A percentile compares a stretch with the other conserved stretches of the same genome.
Conservation (phyloP, 2,888 invertebrate species). For the Nymphalis urticae region DNA sequence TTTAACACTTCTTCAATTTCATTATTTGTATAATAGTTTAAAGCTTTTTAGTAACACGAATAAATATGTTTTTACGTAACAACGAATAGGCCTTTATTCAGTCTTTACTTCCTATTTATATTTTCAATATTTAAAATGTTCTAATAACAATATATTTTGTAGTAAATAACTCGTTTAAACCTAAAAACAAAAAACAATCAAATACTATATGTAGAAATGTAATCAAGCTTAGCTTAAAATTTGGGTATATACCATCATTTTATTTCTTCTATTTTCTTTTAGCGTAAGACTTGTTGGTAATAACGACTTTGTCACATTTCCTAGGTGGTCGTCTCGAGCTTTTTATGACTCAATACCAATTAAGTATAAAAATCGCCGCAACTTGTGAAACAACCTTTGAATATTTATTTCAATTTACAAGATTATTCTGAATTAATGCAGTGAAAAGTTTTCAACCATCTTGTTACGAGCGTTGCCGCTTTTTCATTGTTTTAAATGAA, state of each 20-base stretch:
- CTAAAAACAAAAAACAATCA: neutral
- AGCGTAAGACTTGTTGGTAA: neutral
- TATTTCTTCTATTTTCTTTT: neutral
- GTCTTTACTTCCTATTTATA: slow-evolving; percentile 28
- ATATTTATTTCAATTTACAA: slow-evolving; percentile 21
- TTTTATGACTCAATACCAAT: slow-evolving; percentile 18
- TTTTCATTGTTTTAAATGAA: slow-evolving; percentile 30
- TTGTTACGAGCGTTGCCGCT: slow-evolving; percentile 16
- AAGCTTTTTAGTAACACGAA: neutral
- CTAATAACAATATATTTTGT: neutral
- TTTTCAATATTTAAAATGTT: slow-evolving; percentile 17
- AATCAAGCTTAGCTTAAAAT: neutral
- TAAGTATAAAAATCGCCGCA: slow-evolving; percentile 16
- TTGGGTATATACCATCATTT: neutral
- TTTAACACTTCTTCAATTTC: slow-evolving; percentile 10
- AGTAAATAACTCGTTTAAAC: neutral
- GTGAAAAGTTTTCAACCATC: slow-evolving; percentile 22
- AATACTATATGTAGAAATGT: neutral
- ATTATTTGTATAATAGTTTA: neutral
- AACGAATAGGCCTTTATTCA: slow-evolving; percentile 23
- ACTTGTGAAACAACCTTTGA: slow-evolving; percentile 12
- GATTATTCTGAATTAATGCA: slow-evolving; percentile 14
- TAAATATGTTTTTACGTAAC: neutral
- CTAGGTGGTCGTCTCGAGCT: slow-evolving; percentile 1
- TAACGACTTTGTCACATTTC: slow-evolving; percentile 10